Conservation (phyloP, 2,113 vertebrate genomes). For the Morone saxatilis region DNA sequence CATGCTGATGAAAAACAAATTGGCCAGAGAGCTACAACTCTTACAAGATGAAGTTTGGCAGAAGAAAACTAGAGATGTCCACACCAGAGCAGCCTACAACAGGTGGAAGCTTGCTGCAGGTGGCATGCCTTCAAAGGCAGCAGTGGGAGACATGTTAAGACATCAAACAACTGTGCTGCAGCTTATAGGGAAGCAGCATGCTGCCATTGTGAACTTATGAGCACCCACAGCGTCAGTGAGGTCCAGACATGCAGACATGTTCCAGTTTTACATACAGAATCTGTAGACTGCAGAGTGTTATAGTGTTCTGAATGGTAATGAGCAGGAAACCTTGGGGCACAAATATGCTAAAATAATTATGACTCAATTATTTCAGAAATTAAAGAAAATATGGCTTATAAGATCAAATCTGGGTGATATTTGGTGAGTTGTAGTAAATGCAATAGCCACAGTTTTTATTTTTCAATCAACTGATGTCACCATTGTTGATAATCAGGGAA, state of each 20-base stretch:
- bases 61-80: constrained; percentile 17
- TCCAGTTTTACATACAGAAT: neutral
- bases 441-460: neutral
- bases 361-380: neutral
- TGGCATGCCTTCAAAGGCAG: constrained; percentile 52
- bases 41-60: constrained; percentile 17
- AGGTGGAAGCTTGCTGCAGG: constrained; percentile 69
- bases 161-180: constrained; percentile 39
- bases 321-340: constrained; percentile 2
- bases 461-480: neutral
- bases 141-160: constrained; percentile 38
- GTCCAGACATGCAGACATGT: constrained; percentile 7
- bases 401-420: constrained; percentile 6
- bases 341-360: constrained; percentile 12
- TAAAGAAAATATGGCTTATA: neutral
- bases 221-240: constrained; percentile 1
- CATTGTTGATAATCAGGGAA: neutral
- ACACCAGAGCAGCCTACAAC: constrained; percentile 15
- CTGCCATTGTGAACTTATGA: constrained; percentile 19
- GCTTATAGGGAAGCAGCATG: constrained; percentile 22
- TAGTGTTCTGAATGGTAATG: neutral
- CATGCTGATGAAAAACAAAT: neutral
- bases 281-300: neutral
- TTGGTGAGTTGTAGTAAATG: neutral
- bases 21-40: constrained; percentile 7